Percentiles rank a stretch among this genome's conserved stretches.
Conservation (phyloP, 35 echinoderm and acorn worm genomes). For the Chiridota heheva region DNA sequence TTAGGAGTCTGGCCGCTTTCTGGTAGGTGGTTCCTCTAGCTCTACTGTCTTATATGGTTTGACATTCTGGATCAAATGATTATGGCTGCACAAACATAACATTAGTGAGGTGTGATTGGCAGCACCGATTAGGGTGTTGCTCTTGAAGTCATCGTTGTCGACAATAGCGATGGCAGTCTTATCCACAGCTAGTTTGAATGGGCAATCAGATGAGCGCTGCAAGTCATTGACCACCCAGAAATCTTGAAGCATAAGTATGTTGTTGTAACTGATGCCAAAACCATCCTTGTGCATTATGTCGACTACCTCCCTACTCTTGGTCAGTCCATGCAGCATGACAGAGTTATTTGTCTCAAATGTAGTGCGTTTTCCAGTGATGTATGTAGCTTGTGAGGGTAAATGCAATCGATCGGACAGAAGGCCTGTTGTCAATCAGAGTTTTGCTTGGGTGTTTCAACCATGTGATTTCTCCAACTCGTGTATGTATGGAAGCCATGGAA, state of each 20-base stretch:
- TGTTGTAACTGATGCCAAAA: not conserved
- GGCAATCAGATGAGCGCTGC: not conserved
- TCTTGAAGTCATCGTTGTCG: too few relatives aligned
- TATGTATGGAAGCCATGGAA: not conserved
- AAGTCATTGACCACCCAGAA: not conserved
- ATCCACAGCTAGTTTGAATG: conserved; percentile 11
- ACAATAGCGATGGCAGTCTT: not conserved
- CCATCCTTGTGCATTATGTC: too few relatives aligned
- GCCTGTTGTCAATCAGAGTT: conserved; percentile 15
- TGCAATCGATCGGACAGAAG: conserved; percentile 29
- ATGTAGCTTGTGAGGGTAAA: conserved; percentile 65
- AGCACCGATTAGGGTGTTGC: not conserved
- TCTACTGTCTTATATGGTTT: conserved; percentile 47
- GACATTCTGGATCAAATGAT: conserved; percentile 20
- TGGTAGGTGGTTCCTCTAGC: conserved; percentile 32
- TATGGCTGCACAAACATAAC: too few relatives aligned
- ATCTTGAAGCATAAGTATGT: not conserved
- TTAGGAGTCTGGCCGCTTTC: conserved; percentile 5
- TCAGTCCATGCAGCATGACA: conserved; percentile 43
- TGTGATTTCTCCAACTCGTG: too few relatives aligned
- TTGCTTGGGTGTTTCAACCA: conserved; percentile 50
- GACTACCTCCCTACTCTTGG: conserved; percentile 9
- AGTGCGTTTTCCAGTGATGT: conserved; percentile 36
- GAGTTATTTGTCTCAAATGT: conserved; percentile 31
- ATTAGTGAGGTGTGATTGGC: conserved; percentile 4